phyloP scores from a whole-genome alignment of 2,113 vertebrate genomes.

The Amphiprion percula region DNA sequence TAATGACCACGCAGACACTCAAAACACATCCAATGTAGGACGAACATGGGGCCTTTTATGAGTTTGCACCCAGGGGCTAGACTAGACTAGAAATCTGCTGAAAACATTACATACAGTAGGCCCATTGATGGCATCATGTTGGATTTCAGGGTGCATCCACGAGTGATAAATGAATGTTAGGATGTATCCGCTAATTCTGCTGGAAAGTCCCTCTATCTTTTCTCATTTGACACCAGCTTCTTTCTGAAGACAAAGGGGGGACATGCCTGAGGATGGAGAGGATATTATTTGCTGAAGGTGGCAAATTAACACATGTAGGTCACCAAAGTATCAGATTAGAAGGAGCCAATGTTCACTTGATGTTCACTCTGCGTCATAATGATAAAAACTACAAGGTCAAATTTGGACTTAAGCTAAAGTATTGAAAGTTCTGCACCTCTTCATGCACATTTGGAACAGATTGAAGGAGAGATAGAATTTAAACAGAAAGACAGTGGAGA shows the following conservation, averaged over 20 bases:
- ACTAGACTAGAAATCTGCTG: background rate
- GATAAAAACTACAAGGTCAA: slow-evolving; percentile 64
- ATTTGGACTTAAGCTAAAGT: slow-evolving; percentile 50
- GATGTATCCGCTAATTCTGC: background rate
- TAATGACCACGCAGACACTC: background rate
- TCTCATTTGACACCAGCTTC: slow-evolving; percentile 13
- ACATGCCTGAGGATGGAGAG: slow-evolving; percentile 31
- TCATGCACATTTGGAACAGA: slow-evolving; percentile 42
- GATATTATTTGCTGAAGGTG: slow-evolving; percentile 60
- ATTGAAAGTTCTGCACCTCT: slow-evolving; percentile 28
- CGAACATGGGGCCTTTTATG: too few species aligned
- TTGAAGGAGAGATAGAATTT: slow-evolving; percentile 45
- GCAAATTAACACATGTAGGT: slow-evolving; percentile 57
- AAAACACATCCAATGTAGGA: too few species aligned
- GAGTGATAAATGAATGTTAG: background rate
- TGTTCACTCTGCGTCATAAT: slow-evolving; percentile 48
- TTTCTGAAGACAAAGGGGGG: slow-evolving; percentile 10
- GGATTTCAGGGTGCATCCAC: background rate
- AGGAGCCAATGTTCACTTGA: slow-evolving; percentile 43
- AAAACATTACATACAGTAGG: background rate
- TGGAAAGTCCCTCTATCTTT: background rate
- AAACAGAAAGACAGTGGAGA: slow-evolving; percentile 34
- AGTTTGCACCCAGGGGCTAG: too few species aligned
- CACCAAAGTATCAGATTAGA: slow-evolving; percentile 61
- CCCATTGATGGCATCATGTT: background rate